Evolutionary conservation across 2,797 vertebrate genomes (phyloP).

Genomic region (Falco cherrug): DNA sequence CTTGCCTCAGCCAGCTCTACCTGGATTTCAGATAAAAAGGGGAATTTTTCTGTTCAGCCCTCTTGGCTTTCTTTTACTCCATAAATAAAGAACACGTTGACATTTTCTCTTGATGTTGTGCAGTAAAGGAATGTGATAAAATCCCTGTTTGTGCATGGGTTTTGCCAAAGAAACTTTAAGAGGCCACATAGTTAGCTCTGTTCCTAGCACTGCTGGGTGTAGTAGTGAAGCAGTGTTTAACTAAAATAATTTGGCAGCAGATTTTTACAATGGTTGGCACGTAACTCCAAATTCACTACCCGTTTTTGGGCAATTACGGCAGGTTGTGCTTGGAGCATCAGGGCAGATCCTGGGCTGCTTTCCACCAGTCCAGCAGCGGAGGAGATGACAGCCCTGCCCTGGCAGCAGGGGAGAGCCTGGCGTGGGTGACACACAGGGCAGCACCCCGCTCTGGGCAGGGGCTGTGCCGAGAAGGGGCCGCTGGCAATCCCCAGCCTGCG

Average conservation of each 20-base stretch:
- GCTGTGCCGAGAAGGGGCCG: not conserved
- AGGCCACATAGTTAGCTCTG: not conserved
- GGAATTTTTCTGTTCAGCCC: not conserved
- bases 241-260: not conserved
- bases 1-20: not conserved
- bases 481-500: conserved; percentile 8
- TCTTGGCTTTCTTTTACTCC: not conserved
- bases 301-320: not conserved
- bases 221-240: not conserved
- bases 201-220: not conserved
- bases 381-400: not conserved
- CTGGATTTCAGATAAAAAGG: not conserved
- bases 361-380: not conserved
- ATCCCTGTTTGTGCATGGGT: not conserved
- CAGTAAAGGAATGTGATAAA: not conserved
- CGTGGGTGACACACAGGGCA: conserved; percentile 6
- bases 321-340: not conserved
- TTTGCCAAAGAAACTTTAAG: not conserved
- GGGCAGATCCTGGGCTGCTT: not conserved
- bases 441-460: not conserved
- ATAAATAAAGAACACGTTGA: not conserved
- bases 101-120: not conserved
- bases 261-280: not conserved
- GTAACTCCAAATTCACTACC: not conserved
- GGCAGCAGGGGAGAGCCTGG: not conserved